Evolutionary conservation across 2,797 vertebrate species (phyloP).

Genomic region (Rhynchonycteris naso): DNA sequence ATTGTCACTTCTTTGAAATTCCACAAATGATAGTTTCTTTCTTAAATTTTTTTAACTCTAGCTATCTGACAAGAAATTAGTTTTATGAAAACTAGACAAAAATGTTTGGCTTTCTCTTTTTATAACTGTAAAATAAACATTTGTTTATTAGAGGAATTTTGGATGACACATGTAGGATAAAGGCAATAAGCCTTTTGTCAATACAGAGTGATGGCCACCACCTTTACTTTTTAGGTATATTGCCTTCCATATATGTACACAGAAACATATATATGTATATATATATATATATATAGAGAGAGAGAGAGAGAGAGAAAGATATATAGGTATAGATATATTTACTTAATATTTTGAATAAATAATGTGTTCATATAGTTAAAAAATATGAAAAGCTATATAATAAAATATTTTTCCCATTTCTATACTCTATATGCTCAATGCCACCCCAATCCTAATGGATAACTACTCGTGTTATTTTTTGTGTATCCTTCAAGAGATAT

Average conservation of each 20-base stretch:
- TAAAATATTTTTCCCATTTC: background rate
- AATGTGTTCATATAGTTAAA: background rate
- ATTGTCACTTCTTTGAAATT: background rate
- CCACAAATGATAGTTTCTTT: background rate
- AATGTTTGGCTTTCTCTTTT: background rate
- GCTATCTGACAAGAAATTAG: background rate
- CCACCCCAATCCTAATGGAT: background rate
- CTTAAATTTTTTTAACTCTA: background rate
- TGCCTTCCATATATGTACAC: background rate
- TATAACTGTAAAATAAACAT: background rate
- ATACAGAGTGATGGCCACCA: background rate
- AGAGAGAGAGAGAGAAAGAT: too few species aligned
- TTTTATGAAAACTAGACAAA: background rate
- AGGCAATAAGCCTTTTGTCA: background rate
- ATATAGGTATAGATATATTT: fast-evolving
- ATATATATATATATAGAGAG: fast-evolving
- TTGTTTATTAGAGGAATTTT: background rate
- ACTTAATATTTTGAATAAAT: background rate
- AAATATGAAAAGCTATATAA: background rate
- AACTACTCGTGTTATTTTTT: background rate
- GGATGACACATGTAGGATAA: background rate
- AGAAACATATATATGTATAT: background rate
- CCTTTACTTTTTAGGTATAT: background rate
- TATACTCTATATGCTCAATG: background rate
- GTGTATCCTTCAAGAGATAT: background rate